Evolutionary conservation across 2,113 vertebrate genomes (phyloP).

Genomic region (Falcunculus frontatus): DNA sequence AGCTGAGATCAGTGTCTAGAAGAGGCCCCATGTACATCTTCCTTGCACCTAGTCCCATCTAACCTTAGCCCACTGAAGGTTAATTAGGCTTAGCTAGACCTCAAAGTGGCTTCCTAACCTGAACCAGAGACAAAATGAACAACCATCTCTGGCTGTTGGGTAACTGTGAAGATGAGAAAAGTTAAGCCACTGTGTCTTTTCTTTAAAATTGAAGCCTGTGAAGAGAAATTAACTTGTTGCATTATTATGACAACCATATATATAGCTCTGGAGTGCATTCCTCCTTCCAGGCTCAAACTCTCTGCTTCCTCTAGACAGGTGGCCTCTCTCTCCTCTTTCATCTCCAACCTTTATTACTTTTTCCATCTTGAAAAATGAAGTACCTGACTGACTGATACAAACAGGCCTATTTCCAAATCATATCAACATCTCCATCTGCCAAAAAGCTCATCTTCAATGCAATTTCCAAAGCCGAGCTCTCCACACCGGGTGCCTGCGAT

Average conservation of each 20-base stretch:
- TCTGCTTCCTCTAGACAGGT: neutral
- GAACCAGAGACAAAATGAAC: neutral
- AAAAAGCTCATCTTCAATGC: neutral
- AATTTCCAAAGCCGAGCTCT: neutral
- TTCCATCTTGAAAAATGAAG: neutral
- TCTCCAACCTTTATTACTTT: neutral
- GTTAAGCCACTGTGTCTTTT: neutral
- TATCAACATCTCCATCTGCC: neutral
- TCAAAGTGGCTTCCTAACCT: neutral
- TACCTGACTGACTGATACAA: neutral
- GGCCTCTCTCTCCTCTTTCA: neutral
- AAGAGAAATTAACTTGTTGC: neutral
- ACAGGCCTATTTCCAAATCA: conserved; percentile 29
- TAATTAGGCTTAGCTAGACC: neutral
- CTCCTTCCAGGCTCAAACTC: neutral
- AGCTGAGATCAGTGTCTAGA: neutral
- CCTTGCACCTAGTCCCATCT: neutral
- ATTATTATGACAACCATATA: neutral
- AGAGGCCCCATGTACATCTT: neutral
- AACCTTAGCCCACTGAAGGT: neutral
- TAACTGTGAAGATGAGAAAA: neutral
- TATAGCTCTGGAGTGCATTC: neutral
- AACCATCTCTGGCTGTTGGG: neutral
- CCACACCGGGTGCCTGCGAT: neutral
- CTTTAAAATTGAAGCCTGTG: neutral